Base-by-base conservation (phyloP, 2,797 vertebrate genomes). In the Artibeus lituratus region DNA sequence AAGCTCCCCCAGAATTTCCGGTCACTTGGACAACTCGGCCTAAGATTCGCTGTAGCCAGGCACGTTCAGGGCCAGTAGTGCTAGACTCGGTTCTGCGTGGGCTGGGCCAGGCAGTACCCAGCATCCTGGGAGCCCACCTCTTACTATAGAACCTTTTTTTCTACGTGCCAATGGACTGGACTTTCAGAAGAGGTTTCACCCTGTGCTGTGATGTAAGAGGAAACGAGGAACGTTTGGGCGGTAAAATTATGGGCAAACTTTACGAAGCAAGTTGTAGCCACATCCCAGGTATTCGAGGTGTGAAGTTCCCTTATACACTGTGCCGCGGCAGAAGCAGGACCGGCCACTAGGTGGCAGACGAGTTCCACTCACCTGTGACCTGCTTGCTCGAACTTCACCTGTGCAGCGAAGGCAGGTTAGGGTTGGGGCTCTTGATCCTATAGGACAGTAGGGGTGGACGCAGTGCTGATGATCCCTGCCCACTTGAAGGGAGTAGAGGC, bases 321-420 rank as follows among this genome's bases (percentile, higher is more conserved):
- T 0, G 15, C 22, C 3, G 2, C 0, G 35, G 51, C 22, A 51
- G 65, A n/a, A 26, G 15, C 5, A 7, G 5, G 0, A 4, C 0
- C 0, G 0, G 7, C 32, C 97, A 21, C 78, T 91, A 97, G 97
- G 80, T 92, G 97, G 96, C 80, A 80, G 95, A 24, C 78, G 35
- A 94, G 57, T 24, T 32, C 94, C 89, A 94, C 65, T 19, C 6
- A 67, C 16, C 1, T 0, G 26, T 21, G 12, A 18, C 35, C 32
- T 9, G 1, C 4, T n/a, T 0, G 5, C 16, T 8, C 42, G 39
- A 32, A 10, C 10, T 15, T 7, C 39, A 7, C 7, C 39, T 67
- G 57, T n/a, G 39, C 3, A 1, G 5, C 47, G 18, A 49, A 37
- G 42, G 1, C 21, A 24, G 55, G 14, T 7, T 26, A 22, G 37